Evolutionary conservation across 2,113 vertebrate genomes (phyloP).

Genomic region (Gobius niger): DNA sequence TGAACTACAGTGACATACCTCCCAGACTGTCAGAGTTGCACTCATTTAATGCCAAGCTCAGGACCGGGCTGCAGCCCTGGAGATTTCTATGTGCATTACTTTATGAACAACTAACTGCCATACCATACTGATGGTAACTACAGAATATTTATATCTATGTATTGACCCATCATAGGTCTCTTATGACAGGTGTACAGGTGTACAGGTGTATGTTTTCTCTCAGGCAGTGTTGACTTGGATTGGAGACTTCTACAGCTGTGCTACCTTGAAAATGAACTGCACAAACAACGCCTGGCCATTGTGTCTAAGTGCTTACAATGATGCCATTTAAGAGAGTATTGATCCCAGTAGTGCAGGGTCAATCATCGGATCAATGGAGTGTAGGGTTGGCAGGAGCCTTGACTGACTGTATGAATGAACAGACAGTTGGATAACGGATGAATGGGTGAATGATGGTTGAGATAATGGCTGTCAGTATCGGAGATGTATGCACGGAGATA

Average conservation of each 20-base stretch:
- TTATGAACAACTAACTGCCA: conserved; percentile 31
- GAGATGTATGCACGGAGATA: conserved; percentile 29
- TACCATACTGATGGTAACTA: conserved; percentile 29
- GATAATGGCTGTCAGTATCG: conserved; percentile 42
- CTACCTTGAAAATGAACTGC: conserved; percentile 70
- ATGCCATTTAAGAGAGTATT: conserved; percentile 76
- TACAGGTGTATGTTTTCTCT: conserved; percentile 13
- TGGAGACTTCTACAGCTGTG: conserved; percentile 34
- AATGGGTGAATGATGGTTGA: conserved; percentile 35
- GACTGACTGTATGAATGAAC: conserved; percentile 59
- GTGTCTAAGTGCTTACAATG: conserved; percentile 70
- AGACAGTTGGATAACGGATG: conserved; percentile 46
- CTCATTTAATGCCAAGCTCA: conserved; percentile 71
- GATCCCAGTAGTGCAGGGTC: conserved; percentile 72
- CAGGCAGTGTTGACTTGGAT: conserved; percentile 35
- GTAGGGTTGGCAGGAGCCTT: conserved; percentile 49
- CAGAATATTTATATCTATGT: background rate
- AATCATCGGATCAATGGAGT: conserved; percentile 72
- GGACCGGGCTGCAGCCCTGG: conserved; percentile 52
- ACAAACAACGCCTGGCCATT: conserved; percentile 64
- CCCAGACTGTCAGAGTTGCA: conserved; percentile 70
- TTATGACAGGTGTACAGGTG: no score
- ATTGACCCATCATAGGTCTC: background rate
- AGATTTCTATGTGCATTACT: conserved; percentile 50
- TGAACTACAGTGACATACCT: conserved; percentile 73